These are phyloP conservation scores for Chionoecetes opilio DNA, from an alignment of 1,140 invertebrate genomes.

Conservation along the genomic window DNA sequence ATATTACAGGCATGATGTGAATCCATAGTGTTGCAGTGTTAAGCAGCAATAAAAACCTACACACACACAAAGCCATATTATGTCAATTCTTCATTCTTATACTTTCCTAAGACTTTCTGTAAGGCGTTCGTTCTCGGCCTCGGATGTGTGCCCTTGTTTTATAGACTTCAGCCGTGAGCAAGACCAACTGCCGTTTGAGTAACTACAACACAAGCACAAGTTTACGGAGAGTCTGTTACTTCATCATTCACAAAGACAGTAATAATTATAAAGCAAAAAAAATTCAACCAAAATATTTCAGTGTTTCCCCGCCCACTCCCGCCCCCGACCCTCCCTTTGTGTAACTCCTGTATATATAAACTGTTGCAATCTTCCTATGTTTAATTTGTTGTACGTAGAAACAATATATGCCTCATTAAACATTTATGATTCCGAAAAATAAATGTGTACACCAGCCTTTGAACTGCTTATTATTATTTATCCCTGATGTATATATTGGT, in stretches of 20 bases:
- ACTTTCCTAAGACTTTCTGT: conserved; percentile 53
- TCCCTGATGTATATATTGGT: not conserved
- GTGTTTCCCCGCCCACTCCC: conserved; percentile 50
- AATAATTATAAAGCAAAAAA: conserved; percentile 45
- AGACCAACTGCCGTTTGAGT: not conserved
- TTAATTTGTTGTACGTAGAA: conserved; percentile 78
- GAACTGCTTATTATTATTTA: conserved; percentile 27
- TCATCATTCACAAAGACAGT: conserved; percentile 63
- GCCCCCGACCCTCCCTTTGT: conserved; percentile 35
- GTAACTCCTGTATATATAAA: conserved; percentile 77
- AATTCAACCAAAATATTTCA: conserved; percentile 75
- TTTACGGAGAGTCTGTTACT: conserved; percentile 58
- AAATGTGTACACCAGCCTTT: conserved; percentile 75
- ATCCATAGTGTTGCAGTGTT: conserved; percentile 64
- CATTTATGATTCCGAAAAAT: conserved; percentile 78
- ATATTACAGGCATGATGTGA: conserved; percentile 61
- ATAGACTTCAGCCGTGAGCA: no score
- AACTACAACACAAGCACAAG: conserved; percentile 69
- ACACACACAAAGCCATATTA: conserved; percentile 37
- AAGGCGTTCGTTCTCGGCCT: not conserved
- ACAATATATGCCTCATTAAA: conserved; percentile 77
- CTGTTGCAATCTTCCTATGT: conserved; percentile 76
- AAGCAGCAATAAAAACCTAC: conserved; percentile 73
- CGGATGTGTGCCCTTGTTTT: not conserved
- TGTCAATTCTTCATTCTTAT: conserved; percentile 64